Percentiles rank a stretch among this genome's conserved stretches.
phyloP scores from a whole-genome alignment of 2,797 vertebrate genomes.

The Chaunax sp. region DNA sequence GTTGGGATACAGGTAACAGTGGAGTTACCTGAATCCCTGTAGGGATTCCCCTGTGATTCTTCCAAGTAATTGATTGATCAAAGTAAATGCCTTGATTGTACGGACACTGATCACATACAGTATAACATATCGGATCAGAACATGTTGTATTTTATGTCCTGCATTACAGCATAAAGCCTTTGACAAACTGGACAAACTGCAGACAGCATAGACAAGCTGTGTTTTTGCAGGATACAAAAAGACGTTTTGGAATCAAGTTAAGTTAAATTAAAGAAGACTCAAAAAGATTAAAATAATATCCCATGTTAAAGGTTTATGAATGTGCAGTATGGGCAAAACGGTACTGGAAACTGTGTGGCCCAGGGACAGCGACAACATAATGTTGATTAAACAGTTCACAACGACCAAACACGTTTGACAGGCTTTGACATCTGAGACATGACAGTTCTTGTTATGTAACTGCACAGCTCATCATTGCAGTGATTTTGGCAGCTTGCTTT shows the following conservation, averaged over 20 bases:
- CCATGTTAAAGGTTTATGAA: background rate
- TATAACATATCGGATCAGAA: background rate
- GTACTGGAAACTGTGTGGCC: background rate
- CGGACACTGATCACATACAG: background rate
- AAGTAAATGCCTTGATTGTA: background rate
- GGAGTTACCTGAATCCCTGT: background rate
- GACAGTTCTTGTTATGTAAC: constrained; percentile 2
- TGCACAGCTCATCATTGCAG: constrained; percentile 1
- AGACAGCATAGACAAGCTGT: background rate
- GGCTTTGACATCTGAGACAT: constrained; percentile 11
- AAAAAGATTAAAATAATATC: background rate
- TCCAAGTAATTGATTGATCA: too few relatives aligned
- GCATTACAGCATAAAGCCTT: background rate
- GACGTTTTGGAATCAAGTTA: background rate
- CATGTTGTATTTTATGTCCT: background rate
- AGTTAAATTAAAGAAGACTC: background rate
- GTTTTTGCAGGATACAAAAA: constrained; percentile 8
- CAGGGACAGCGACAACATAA: background rate
- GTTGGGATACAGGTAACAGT: background rate
- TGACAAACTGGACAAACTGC: background rate
- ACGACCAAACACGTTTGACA: constrained; percentile 7
- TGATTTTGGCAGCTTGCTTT: constrained; percentile 9
- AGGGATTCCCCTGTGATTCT: background rate
- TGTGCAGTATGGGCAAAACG: background rate
- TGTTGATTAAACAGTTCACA: constrained; percentile 9